These are phyloP conservation scores for Norana najaformis DNA, from an alignment of 2,888 invertebrate species.

Conservation along the genomic window DNA sequence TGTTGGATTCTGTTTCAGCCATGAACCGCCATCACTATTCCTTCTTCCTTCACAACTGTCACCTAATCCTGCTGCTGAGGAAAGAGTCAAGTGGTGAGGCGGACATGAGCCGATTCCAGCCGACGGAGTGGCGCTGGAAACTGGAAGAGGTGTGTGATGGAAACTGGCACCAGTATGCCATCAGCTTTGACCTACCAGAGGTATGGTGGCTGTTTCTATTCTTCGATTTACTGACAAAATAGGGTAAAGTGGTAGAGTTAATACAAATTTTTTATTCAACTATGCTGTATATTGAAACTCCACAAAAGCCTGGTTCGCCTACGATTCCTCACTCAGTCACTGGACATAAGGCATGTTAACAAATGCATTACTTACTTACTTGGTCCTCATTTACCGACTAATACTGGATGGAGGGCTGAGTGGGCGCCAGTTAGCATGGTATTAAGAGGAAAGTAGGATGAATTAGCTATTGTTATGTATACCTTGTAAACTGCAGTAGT, in stretches of 20 bases:
- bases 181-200: conserved; percentile 77
- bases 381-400: no score
- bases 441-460: no score
- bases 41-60: conserved; percentile 93
- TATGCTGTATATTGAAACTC: no score
- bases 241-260: neutral
- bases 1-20: conserved; percentile 67
- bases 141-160: conserved; percentile 90
- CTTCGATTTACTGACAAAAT: neutral
- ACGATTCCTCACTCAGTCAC: no score
- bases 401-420: no score
- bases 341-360: no score
- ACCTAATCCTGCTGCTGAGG: conserved; percentile 85
- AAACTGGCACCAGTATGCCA: conserved; percentile 97
- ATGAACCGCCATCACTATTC: conserved; percentile 99
- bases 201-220: neutral
- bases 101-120: conserved; percentile 69
- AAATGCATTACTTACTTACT: no score
- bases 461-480: no score
- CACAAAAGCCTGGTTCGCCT: no score
- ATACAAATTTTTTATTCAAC: no score
- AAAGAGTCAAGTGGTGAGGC: conserved; percentile 71
- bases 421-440: no score
- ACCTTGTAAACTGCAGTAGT: no score
- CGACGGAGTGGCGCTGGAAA: conserved; percentile 99